Evolutionary conservation across 2,797 vertebrate genomes (phyloP).

Genomic region (Coregonus sp.): DNA sequence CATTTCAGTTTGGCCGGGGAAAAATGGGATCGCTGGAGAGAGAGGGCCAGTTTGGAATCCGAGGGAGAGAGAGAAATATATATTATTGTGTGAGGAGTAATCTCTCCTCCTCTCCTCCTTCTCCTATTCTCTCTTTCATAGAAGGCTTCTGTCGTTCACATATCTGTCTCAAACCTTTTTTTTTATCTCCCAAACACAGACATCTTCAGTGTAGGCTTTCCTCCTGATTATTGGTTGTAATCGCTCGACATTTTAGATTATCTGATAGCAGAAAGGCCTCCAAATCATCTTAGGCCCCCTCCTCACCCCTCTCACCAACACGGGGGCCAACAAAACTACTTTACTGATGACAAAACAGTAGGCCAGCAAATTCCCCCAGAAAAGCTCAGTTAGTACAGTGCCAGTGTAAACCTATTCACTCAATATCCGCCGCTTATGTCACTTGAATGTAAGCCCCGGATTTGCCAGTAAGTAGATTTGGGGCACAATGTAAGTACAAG

Average conservation of each 20-base stretch:
- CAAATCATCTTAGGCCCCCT: slow-evolving; percentile 72
- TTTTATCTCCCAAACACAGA: slow-evolving; percentile 36
- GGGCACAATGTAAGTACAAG: slow-evolving; percentile 72
- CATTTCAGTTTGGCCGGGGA: slow-evolving; percentile 70
- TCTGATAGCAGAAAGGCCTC: slow-evolving; percentile 72
- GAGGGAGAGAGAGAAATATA: slow-evolving; percentile 46
- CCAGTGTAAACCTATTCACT: slow-evolving; percentile 64
- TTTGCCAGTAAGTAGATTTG: slow-evolving; percentile 76
- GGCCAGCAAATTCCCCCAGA: slow-evolving; percentile 62
- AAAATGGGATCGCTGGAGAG: slow-evolving; percentile 62
- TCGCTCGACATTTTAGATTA: slow-evolving; percentile 77
- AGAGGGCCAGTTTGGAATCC: slow-evolving; percentile 12
- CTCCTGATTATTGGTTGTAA: slow-evolving; percentile 74
- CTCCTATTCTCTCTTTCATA: slow-evolving; percentile 55
- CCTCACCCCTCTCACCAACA: slow-evolving; percentile 54
- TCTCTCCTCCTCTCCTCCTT: slow-evolving; percentile 65
- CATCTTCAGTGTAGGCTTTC: slow-evolving; percentile 65
- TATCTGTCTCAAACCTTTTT: slow-evolving; percentile 21
- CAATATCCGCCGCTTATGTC: slow-evolving; percentile 69
- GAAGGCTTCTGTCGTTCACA: slow-evolving; percentile 47
- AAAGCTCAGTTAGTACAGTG: slow-evolving; percentile 71
- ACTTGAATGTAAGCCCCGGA: slow-evolving; percentile 74
- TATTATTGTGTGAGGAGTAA: slow-evolving; percentile 64
- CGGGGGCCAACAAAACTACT: slow-evolving; percentile 57
- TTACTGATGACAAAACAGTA: slow-evolving; percentile 53